phyloP scores from a whole-genome alignment of 64 coral and sea anemone species.

The Stichodactyla helianthus region DNA sequence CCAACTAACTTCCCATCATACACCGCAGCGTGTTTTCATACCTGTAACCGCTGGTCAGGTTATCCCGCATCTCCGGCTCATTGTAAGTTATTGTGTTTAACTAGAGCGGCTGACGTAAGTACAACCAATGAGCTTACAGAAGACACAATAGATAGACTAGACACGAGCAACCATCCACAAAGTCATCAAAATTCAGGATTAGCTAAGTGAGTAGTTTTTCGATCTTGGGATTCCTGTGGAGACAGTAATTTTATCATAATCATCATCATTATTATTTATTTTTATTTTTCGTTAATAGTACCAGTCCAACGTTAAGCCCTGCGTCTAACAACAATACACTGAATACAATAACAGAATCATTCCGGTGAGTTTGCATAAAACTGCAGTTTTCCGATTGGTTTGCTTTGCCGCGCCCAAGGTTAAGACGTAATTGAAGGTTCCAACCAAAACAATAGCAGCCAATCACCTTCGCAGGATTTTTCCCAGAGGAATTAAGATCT shows the following conservation, averaged over 20 bases:
- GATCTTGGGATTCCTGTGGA: not conserved
- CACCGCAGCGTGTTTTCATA: not conserved
- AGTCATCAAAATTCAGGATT: not conserved
- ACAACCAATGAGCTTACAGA: not conserved
- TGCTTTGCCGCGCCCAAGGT: too few relatives aligned
- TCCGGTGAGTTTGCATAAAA: not conserved
- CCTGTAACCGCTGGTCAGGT: not conserved
- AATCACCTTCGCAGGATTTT: too few relatives aligned
- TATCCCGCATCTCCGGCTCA: not conserved
- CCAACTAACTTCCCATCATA: not conserved
- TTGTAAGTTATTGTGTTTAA: not conserved
- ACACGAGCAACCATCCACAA: not conserved
- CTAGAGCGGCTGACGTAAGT: not conserved
- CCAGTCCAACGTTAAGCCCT: not conserved
- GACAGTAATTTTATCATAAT: not conserved
- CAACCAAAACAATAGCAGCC: too few relatives aligned
- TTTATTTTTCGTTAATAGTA: not conserved
- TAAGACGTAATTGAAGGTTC: too few relatives aligned
- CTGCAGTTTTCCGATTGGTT: too few relatives aligned
- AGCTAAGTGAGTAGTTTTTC: not conserved
- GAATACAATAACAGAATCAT: slow-evolving; percentile 1
- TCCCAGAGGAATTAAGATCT: too few relatives aligned
- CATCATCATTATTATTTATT: not conserved
- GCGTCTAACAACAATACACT: slow-evolving; percentile 4
- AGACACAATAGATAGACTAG: not conserved